A percentile compares a stretch with the other conserved stretches of the same genome.
Conservation (phyloP, 2,113 vertebrate species). For the Carollia perspicillata region DNA sequence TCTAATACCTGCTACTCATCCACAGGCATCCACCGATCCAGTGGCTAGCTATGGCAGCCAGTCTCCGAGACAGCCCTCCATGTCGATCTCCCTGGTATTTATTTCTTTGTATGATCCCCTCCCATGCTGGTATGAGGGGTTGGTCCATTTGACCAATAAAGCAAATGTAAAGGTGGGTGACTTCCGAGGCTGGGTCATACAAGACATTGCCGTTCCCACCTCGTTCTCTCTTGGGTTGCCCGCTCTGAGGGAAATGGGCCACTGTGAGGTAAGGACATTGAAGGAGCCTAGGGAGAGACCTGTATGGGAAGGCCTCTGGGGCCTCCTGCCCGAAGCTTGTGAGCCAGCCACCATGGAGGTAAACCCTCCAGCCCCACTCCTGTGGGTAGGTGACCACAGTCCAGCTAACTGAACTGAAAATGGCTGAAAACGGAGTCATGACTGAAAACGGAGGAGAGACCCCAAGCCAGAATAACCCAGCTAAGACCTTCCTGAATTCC, state of each 20-base stretch:
- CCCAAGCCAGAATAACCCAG: neutral
- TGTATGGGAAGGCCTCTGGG: neutral
- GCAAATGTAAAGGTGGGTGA: neutral
- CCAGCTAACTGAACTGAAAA: too few species aligned
- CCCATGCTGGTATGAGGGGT: neutral
- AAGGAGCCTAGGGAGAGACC: neutral
- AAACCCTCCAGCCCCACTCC: neutral
- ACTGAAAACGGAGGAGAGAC: neutral
- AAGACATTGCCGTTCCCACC: neutral
- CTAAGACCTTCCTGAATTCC: neutral
- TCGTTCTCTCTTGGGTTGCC: neutral
- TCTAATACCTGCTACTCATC: neutral
- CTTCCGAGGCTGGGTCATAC: neutral
- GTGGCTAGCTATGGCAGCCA: neutral
- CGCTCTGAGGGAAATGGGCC: neutral
- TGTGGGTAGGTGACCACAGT: neutral
- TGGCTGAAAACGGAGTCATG: too few species aligned
- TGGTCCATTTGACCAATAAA: neutral
- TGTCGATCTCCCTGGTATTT: neutral
- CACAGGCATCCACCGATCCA: neutral
- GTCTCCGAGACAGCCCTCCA: neutral
- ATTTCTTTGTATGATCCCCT: neutral
- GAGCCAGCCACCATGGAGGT: neutral
- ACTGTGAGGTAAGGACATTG: neutral
- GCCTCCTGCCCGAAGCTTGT: neutral